A percentile compares a stretch with the other conserved stretches of the same genome.
These are phyloP conservation scores for Ataeniobius toweri DNA, from an alignment of 2,797 vertebrate species.

Conservation along the genomic window DNA sequence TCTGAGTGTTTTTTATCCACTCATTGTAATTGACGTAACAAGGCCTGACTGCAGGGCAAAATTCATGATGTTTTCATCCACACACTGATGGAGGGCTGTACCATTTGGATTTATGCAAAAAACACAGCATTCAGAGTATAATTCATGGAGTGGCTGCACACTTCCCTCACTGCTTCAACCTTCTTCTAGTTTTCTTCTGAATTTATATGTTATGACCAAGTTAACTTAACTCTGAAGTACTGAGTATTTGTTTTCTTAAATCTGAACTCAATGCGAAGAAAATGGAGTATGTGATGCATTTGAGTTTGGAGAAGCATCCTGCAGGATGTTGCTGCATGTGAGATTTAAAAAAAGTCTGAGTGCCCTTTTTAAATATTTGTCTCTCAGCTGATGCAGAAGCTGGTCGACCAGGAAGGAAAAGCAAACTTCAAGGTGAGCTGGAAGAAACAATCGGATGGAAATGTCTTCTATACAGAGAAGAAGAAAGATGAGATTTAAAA, in stretches of 20 bases:
- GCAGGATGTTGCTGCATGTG: no score
- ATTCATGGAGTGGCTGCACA: no score
- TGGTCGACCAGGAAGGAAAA: slow-evolving; percentile 12
- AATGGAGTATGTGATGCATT: not conserved
- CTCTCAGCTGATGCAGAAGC: slow-evolving; percentile 26
- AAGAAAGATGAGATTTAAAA: not conserved
- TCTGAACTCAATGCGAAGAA: not conserved
- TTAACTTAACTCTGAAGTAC: not conserved
- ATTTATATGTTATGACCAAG: not conserved
- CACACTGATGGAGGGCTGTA: no score
- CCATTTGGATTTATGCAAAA: no score
- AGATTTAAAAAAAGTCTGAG: not conserved
- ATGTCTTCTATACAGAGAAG: slow-evolving; percentile 22
- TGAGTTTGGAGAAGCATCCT: not conserved
- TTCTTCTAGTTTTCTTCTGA: no score
- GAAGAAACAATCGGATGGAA: slow-evolving; percentile 27
- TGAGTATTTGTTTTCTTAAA: not conserved
- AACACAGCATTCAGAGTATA: no score
- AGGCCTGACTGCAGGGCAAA: not conserved
- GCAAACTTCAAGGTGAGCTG: slow-evolving; percentile 37
- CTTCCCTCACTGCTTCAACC: no score
- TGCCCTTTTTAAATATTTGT: not conserved
- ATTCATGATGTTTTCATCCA: not conserved
- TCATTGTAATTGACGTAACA: no score
- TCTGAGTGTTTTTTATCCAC: no score